Percentiles rank a stretch among this genome's conserved stretches.
Conservation (phyloP, 2,888 invertebrate species). For the Lagria hirta region DNA sequence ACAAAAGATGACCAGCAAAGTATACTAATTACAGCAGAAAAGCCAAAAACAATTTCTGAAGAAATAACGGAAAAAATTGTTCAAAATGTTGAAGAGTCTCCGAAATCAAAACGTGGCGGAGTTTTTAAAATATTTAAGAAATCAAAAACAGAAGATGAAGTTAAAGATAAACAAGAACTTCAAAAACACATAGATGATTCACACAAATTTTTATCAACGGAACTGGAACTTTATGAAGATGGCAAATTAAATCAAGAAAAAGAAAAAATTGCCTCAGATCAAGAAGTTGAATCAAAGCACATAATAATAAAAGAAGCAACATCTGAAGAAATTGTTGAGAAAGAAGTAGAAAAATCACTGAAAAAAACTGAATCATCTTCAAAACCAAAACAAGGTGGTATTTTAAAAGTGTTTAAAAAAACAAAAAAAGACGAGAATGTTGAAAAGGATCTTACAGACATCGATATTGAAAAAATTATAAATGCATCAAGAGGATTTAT, state of each 20-base stretch:
- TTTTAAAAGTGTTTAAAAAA: conserved; percentile 6
- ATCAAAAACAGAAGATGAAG: conserved; percentile 15
- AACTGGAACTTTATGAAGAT: conserved; percentile 36
- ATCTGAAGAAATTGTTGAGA: conserved; percentile 10
- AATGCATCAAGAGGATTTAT: too few species aligned
- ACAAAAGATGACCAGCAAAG: too few species aligned
- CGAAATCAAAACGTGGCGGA: conserved; percentile 17
- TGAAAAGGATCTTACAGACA: conserved; percentile 31
- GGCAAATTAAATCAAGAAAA: conserved; percentile 30
- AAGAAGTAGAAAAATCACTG: conserved; percentile 13
- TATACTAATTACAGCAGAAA: too few species aligned
- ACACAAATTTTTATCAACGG: conserved; percentile 30
- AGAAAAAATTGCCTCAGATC: too few species aligned
- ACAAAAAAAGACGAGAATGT: conserved; percentile 24
- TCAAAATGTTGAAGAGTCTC: conserved; percentile 8
- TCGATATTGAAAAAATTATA: too few species aligned
- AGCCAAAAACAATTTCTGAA: too few species aligned
- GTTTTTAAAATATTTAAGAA: conserved; percentile 26
- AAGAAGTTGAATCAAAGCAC: conserved; percentile 6
- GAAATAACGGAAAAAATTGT: too few species aligned
- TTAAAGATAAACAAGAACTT: too few species aligned
- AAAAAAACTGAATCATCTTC: not conserved
- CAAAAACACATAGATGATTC: conserved; percentile 12
- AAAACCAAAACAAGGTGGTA: not conserved
- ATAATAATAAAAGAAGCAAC: conserved; percentile 5